Percentiles rank a stretch among this genome's conserved stretches.
Evolutionary conservation across 2,797 vertebrate genomes (phyloP).

Genomic region (Potorous gilbertii): DNA sequence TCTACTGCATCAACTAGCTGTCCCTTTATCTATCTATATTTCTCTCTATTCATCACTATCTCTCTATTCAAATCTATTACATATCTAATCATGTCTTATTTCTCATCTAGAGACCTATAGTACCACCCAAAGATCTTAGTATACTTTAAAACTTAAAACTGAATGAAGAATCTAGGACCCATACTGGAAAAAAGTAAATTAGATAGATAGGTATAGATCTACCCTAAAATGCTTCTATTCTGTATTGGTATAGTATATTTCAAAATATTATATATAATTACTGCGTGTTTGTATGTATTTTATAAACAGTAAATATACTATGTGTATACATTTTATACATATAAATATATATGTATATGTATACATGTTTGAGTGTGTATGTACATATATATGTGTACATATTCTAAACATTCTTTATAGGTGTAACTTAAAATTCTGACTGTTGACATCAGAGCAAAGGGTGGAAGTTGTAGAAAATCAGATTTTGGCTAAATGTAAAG

Average conservation of each 20-base stretch:
- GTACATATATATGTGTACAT: too few relatives aligned
- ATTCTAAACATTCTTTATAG: neutral
- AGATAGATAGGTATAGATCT: neutral
- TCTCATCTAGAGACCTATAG: neutral
- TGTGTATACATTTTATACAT: too few relatives aligned
- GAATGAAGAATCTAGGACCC: neutral
- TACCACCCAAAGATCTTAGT: neutral
- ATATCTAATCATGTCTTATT: neutral
- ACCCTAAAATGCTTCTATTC: neutral
- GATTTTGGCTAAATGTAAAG: neutral
- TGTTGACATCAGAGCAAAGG: neutral
- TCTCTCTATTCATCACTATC: too few relatives aligned
- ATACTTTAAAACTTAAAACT: neutral
- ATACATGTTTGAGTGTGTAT: too few relatives aligned
- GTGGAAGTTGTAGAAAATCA: neutral
- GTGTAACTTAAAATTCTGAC: neutral
- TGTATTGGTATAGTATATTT: neutral
- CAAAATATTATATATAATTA: neutral
- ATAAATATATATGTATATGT: neutral
- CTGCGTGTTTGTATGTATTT: neutral
- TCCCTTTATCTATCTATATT: too few relatives aligned
- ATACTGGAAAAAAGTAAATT: neutral
- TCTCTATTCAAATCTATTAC: too few relatives aligned
- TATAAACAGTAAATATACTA: neutral
- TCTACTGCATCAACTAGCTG: too few relatives aligned